Conservation (phyloP, 2,113 vertebrate genomes). For the Pseudopipra pipra region DNA sequence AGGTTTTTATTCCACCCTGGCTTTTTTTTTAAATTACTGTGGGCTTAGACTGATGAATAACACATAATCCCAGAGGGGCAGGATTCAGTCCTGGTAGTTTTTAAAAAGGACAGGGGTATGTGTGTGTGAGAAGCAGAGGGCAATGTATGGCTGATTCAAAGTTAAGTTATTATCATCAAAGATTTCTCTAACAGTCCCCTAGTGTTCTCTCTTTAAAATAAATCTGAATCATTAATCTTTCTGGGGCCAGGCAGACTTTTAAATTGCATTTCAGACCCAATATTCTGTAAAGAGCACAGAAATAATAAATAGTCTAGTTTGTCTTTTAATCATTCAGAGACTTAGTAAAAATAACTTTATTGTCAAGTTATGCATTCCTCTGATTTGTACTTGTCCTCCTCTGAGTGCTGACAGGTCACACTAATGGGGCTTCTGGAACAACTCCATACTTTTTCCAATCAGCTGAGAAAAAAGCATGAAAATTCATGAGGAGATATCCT, state of each 20-base stretch:
- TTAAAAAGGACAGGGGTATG: neutral
- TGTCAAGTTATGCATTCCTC: neutral
- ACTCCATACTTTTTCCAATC: neutral
- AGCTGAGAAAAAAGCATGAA: neutral
- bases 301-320: slow-evolving; percentile 4
- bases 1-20: neutral
- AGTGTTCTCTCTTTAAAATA: neutral
- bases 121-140: neutral
- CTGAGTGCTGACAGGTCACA: neutral
- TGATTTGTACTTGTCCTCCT: slow-evolving; percentile 8
- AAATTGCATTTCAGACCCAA: neutral
- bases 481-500: neutral
- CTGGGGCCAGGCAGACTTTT: neutral
- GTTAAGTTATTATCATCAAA: neutral
- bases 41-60: neutral
- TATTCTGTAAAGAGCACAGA: slow-evolving; percentile 27
- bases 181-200: neutral
- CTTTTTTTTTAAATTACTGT: neutral
- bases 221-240: slow-evolving; percentile 3
- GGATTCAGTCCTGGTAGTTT: neutral
- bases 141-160: neutral
- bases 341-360: slow-evolving; percentile 17
- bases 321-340: slow-evolving; percentile 11
- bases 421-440: slow-evolving; percentile 51
- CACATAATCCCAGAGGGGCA: neutral